Base-by-base conservation (phyloP, 2,113 vertebrate genomes). In the Zosterops lateralis region DNA sequence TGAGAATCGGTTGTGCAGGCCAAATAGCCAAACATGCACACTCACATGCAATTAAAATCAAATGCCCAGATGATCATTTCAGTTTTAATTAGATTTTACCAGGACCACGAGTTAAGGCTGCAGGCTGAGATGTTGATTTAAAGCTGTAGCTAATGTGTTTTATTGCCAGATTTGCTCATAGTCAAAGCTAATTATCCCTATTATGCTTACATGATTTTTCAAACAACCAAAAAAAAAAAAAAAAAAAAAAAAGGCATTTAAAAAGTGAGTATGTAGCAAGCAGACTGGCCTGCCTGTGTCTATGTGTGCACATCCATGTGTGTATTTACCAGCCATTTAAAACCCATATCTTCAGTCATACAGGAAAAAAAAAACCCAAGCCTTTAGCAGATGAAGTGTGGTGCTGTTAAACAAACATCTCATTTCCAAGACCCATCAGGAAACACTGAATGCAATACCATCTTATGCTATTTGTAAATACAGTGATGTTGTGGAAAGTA, bases 71-170 rank as follows among this genome's bases (percentile, higher is more conserved):
- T 87, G 79, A 97, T 96, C 64, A 89, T 47, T 96, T 94, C 80
- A 84, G 64, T 72, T 90, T 95, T 98, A 97, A 97, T 98, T 97
- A 97, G 91, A 89, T 95, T 96, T 96, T 95, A 96, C 95, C 47
- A 8, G 88, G 47, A 90, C 89, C 93, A 36, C 66, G 84, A 96
- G 76, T 87, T 95, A 96, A 96, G 90, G 95, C 95, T 95, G 57
- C 57, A 95, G 87, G 79, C 92, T 90, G 60, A 85, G 81, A 95
- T 93, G 96, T 84, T 97, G 92, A 97, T 96, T 97, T 97, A 96
- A 97, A 94, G 79, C 93, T 97, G 89, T 71, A 96, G 89, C 76
- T 93, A 97, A 97, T 94, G 84, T 96, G 78, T 74, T 97, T 97
- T 95, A 97, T 73, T 97, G 93, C 80, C 89, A 96, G 70, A 97